phyloP scores from a whole-genome alignment of 1,140 invertebrate genomes.

The Matsumurasca onukii region DNA sequence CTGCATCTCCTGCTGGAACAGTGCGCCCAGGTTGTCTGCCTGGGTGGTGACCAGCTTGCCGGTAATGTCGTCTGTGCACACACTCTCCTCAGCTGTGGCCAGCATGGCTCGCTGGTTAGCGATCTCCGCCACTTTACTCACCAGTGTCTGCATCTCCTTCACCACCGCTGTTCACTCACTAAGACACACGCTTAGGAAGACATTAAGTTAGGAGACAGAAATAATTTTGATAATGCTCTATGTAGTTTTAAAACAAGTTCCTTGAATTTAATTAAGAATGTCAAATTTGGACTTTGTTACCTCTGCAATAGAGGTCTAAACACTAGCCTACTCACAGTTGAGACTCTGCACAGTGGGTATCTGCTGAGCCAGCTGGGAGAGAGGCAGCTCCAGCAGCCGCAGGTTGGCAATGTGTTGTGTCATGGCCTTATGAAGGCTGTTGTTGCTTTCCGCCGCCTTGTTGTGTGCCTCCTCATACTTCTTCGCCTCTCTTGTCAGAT shows the following conservation, averaged over 20 bases:
- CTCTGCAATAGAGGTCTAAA: too few relatives aligned
- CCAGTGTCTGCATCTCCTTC: conserved; percentile 67
- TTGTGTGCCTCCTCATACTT: conserved; percentile 87
- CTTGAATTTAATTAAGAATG: too few relatives aligned
- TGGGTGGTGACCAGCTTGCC: conserved; percentile 72
- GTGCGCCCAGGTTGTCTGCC: conserved; percentile 66
- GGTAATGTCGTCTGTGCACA: conserved; percentile 91
- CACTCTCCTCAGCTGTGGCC: conserved; percentile 76
- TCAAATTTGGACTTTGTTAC: too few relatives aligned
- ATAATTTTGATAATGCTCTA: too few relatives aligned
- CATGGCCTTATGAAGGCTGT: conserved; percentile 89
- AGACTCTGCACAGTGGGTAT: conserved; percentile 65
- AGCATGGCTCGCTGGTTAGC: conserved; percentile 78
- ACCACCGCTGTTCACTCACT: conserved; percentile 58
- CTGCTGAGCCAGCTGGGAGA: conserved; percentile 72
- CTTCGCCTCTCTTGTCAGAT: conserved; percentile 79
- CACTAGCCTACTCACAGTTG: conserved; percentile 42
- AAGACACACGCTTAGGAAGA: conserved; percentile 26
- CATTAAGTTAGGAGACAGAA: too few relatives aligned
- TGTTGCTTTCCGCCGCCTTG: conserved; percentile 87
- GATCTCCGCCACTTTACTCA: conserved; percentile 94
- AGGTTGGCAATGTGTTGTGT: conserved; percentile 86
- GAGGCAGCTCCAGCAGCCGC: conserved; percentile 74
- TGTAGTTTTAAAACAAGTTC: too few relatives aligned
- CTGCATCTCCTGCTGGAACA: conserved; percentile 83